Conservation (phyloP, 2,797 vertebrate species). For the Glossophaga mutica region DNA sequence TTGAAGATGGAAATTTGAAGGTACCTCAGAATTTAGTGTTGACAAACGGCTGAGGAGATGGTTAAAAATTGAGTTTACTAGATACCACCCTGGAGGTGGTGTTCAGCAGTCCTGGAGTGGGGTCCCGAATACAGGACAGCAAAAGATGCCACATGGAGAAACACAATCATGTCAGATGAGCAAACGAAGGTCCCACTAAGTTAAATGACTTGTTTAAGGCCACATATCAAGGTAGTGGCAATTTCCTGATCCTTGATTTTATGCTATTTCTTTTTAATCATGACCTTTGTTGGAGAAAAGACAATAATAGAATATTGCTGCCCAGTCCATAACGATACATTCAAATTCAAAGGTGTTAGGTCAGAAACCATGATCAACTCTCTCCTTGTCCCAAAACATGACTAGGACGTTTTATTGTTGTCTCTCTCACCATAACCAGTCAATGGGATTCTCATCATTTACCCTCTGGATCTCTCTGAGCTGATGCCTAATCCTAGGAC, state of each 20-base stretch:
- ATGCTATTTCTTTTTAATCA: slow-evolving; percentile 15
- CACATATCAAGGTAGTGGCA: not conserved
- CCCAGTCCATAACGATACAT: not conserved
- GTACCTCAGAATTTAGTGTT: not conserved
- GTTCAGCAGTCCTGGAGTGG: not conserved
- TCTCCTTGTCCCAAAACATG: not conserved
- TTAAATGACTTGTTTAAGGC: not conserved
- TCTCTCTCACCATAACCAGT: not conserved
- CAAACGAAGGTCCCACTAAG: not conserved
- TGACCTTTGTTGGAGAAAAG: not conserved
- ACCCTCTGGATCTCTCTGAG: not conserved
- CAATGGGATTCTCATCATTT: not conserved
- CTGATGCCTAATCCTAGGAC: not conserved
- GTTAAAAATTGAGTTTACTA: not conserved
- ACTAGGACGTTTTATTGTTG: not conserved
- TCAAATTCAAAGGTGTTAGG: not conserved
- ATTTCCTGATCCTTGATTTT: not conserved
- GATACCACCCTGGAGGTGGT: not conserved
- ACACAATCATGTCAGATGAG: not conserved
- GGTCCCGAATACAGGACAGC: not conserved
- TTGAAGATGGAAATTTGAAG: not conserved
- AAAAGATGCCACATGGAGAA: not conserved
- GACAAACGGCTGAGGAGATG: not conserved
- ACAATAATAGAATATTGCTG: not conserved
- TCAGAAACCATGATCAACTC: not conserved